phyloP scores from a whole-genome alignment of 2,797 vertebrate genomes.

The Microctenopoma steveboyesi region DNA sequence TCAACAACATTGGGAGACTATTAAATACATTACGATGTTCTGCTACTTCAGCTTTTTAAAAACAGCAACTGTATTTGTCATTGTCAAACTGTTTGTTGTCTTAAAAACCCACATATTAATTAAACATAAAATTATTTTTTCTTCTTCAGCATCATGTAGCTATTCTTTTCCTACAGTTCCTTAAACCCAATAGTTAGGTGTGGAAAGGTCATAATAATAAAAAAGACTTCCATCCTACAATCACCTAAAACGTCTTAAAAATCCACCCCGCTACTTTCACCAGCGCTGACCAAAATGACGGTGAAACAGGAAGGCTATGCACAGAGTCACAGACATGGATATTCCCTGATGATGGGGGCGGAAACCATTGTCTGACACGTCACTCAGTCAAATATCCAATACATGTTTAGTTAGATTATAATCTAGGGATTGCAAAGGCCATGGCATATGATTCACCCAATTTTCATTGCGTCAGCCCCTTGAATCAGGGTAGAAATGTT shows the following conservation, averaged over 20 bases:
- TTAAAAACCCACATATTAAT: background rate
- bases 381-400: too few relatives aligned
- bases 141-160: background rate
- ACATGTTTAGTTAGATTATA: too few relatives aligned
- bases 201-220: background rate
- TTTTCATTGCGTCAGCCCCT: too few relatives aligned
- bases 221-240: background rate
- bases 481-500: too few relatives aligned
- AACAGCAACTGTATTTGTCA: background rate
- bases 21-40: background rate
- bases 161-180: slow-evolving; percentile 6
- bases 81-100: background rate
- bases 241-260: background rate
- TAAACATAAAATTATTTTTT: background rate
- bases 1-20: background rate
- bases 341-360: too few relatives aligned
- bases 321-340: too few relatives aligned
- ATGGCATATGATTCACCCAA: too few relatives aligned
- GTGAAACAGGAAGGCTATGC: too few relatives aligned
- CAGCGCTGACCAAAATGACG: slow-evolving; percentile 24
- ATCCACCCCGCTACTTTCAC: background rate
- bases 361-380: too few relatives aligned
- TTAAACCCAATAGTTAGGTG: background rate
- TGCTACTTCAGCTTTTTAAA: background rate
- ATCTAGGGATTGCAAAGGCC: too few relatives aligned